A percentile compares a stretch with the other conserved stretches of the same genome.
Evolutionary conservation across 2,888 invertebrate species (phyloP).

Genomic region (Ophion obscuratus): DNA sequence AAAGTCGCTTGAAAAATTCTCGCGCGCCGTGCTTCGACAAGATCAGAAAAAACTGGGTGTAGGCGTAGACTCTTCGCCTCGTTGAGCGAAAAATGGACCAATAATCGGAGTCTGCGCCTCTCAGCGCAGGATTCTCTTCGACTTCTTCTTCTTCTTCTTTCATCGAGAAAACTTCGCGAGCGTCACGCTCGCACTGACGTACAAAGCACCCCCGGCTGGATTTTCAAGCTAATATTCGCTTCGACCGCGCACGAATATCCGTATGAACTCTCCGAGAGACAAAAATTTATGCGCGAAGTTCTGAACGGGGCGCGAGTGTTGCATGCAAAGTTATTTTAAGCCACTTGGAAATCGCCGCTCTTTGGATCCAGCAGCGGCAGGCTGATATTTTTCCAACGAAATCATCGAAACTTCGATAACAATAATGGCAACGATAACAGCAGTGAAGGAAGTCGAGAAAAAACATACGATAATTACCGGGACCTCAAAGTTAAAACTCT

Average conservation of each 20-base stretch:
- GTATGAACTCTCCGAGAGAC: not conserved
- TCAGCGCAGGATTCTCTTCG: not conserved
- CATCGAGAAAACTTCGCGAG: conserved; percentile 15
- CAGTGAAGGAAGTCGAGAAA: too few relatives aligned
- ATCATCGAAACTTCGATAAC: not conserved
- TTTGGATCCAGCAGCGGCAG: too few relatives aligned
- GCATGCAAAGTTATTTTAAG: not conserved
- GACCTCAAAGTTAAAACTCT: too few relatives aligned
- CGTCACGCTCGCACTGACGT: conserved; percentile 5
- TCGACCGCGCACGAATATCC: not conserved
- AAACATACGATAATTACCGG: too few relatives aligned
- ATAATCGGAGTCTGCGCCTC: conserved; percentile 36
- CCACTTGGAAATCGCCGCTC: not conserved
- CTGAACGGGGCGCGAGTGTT: not conserved
- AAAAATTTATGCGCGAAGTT: conserved; percentile 1
- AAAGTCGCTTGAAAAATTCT: conserved; percentile 1
- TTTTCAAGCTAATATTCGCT: conserved; percentile 1
- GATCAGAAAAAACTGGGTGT: conserved; percentile 29
- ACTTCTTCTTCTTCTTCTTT: conserved; percentile 15
- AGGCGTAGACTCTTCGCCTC: conserved; percentile 30
- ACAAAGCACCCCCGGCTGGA: not conserved
- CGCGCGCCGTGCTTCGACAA: not conserved
- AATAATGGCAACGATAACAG: too few relatives aligned
- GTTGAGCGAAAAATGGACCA: conserved; percentile 32
- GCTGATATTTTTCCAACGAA: not conserved